Evolutionary conservation across 2,888 invertebrate genomes (phyloP), one percentile per base, ranked within the genome.

Genomic region (Smittia aterrima): DNA sequence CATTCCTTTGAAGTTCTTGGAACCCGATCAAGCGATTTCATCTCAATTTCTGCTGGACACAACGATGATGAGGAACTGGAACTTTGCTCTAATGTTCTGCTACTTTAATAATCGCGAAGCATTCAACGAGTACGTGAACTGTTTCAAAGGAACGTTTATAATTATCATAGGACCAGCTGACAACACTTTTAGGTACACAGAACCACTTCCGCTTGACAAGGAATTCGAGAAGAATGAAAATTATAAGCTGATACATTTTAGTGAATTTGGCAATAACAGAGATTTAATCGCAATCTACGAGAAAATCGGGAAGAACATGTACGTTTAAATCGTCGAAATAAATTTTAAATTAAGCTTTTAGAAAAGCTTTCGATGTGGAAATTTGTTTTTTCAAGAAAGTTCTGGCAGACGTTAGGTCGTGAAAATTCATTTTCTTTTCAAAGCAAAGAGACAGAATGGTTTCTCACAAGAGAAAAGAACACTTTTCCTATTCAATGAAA

Each of bases 101-200:
- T 93, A 93, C 78, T 94, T 93, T 78, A 93, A 93, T 79, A 87
- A 91, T 78, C 85, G 87, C 6, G 77, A 79, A 0, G 91, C 91
- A 22, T 93, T 93, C 81, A 79, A 84, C 11, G 83, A 88, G 9
- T 93, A 93, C 78, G 81, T 93, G 75, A 80, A 85, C 77, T 80
- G 85, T 78, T 91, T 88, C 80, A 79, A 82, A 25, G 90, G 95
- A 32, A 83, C 84, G 41, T 84, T 89, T 75, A 80, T 95, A 71
- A 84, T 94, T 78, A 88, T 94, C 16, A 89, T 93, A 76, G 93
- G 93, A 0, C 92, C 93, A 0, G 85, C 83, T 1, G 83, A 86
- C 22, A 86, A 86, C 3, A 41, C 67, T 1, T 83, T 85, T 74
- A 85, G 87, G 6, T 88, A 89, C 78, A 91, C 92, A 0, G 88